Percentiles rank a stretch among this genome's conserved stretches.
phyloP scores from a whole-genome alignment of 2,113 vertebrate genomes.

The Macquaria ambigua region DNA sequence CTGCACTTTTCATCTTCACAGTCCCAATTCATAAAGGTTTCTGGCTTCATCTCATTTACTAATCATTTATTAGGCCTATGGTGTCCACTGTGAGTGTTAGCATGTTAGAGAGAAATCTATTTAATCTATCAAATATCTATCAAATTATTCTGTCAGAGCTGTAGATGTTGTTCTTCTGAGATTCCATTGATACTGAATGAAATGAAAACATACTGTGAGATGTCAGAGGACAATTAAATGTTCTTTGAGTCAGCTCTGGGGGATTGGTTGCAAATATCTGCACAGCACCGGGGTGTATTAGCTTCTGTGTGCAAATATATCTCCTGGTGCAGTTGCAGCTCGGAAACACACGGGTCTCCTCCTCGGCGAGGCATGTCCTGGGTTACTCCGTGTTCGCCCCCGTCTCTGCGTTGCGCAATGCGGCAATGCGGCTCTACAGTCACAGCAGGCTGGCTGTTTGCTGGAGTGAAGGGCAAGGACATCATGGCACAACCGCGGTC shows the following conservation, averaged over 20 bases:
- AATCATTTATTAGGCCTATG: background rate
- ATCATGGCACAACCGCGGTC: constrained; percentile 25
- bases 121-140: background rate
- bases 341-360: constrained; percentile 66
- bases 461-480: constrained; percentile 71
- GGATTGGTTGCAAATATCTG: constrained; percentile 28
- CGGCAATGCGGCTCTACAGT: constrained; percentile 79
- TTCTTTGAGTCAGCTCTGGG: constrained; percentile 20
- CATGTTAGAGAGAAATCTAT: background rate
- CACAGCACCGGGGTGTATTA: background rate
- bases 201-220: constrained; percentile 9
- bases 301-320: constrained; percentile 44
- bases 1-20: background rate
- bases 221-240: constrained; percentile 18
- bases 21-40: background rate
- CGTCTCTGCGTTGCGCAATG: constrained; percentile 81
- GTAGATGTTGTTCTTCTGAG: background rate
- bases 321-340: constrained; percentile 54
- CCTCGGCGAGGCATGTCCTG: constrained; percentile 65
- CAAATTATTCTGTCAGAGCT: background rate
- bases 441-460: constrained; percentile 63
- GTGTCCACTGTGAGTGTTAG: background rate
- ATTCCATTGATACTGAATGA: background rate
- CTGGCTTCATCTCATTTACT: background rate
- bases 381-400: constrained; percentile 68